Evolutionary conservation across 2,888 invertebrate genomes (phyloP).

Genomic region (Cheiracanthium punctorium): DNA sequence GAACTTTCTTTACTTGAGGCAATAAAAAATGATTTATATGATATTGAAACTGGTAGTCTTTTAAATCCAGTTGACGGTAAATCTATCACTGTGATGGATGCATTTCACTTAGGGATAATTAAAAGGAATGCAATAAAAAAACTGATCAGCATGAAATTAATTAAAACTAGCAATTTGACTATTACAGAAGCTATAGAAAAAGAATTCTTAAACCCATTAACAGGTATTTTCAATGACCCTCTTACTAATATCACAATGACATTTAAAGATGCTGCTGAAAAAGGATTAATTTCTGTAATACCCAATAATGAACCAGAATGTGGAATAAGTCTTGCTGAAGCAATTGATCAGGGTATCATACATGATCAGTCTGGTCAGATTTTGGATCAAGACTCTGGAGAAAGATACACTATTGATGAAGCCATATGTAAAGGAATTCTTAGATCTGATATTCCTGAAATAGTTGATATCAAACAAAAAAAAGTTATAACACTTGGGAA

Average conservation of each 20-base stretch:
- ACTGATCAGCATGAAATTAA: slow-evolving; percentile 38
- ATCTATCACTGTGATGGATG: slow-evolving; percentile 80
- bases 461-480: slow-evolving; percentile 88
- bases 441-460: slow-evolving; percentile 86
- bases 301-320: slow-evolving; percentile 76
- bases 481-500: slow-evolving; percentile 87
- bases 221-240: slow-evolving; percentile 85
- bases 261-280: slow-evolving; percentile 84
- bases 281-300: slow-evolving; percentile 46
- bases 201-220: slow-evolving; percentile 75
- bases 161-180: slow-evolving; percentile 39
- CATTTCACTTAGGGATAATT: slow-evolving; percentile 76
- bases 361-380: slow-evolving; percentile 87
- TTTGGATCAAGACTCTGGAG: slow-evolving; percentile 89
- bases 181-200: slow-evolving; percentile 73
- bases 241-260: slow-evolving; percentile 83
- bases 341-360: slow-evolving; percentile 89
- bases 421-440: slow-evolving; percentile 87
- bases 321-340: slow-evolving; percentile 88
- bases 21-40: slow-evolving; percentile 84
- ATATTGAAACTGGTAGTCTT: slow-evolving; percentile 78
- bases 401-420: slow-evolving; percentile 87
- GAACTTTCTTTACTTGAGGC: slow-evolving; percentile 85
- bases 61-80: slow-evolving; percentile 86
- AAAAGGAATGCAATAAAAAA: slow-evolving; percentile 50